Evolutionary conservation across 1,140 invertebrate species (phyloP).

Genomic region (Dendrolimus punctatus): DNA sequence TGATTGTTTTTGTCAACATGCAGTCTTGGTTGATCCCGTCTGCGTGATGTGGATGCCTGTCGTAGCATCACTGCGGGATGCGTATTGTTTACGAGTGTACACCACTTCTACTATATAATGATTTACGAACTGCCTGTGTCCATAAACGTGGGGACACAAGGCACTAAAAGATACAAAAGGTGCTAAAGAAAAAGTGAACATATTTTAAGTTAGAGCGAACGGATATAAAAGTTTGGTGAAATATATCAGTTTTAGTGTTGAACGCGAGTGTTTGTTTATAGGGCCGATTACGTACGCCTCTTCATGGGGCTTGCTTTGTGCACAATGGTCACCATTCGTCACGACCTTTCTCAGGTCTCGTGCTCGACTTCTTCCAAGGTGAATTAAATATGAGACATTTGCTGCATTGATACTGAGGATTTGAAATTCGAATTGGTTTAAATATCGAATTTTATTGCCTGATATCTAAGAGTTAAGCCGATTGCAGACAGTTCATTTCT

Average conservation of each 20-base stretch:
- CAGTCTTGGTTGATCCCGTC: background rate
- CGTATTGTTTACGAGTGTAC: slow-evolving; percentile 60
- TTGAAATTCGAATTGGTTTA: too few relatives aligned
- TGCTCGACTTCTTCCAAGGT: background rate
- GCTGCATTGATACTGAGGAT: background rate
- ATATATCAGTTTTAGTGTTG: slow-evolving; percentile 65
- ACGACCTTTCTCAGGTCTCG: slow-evolving; percentile 31
- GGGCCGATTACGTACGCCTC: slow-evolving; percentile 52
- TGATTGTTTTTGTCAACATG: background rate
- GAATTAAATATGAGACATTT: slow-evolving; percentile 8
- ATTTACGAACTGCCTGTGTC: slow-evolving; percentile 62
- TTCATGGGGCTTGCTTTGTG: slow-evolving; percentile 25
- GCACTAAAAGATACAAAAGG: slow-evolving; percentile 69
- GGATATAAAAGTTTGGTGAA: slow-evolving; percentile 68
- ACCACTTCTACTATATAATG: slow-evolving; percentile 68
- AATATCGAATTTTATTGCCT: too few relatives aligned
- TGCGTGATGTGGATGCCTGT: too few relatives aligned
- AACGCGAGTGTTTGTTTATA: slow-evolving; percentile 61
- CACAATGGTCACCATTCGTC: slow-evolving; percentile 33
- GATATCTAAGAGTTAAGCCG: too few relatives aligned
- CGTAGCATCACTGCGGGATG: slow-evolving; percentile 35
- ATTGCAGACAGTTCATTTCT: too few relatives aligned
- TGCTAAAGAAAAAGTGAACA: slow-evolving; percentile 69
- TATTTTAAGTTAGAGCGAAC: slow-evolving; percentile 63
- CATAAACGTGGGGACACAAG: slow-evolving; percentile 65